Conservation (phyloP, 1,140 invertebrate species). For the Colletes latitarsis region DNA sequence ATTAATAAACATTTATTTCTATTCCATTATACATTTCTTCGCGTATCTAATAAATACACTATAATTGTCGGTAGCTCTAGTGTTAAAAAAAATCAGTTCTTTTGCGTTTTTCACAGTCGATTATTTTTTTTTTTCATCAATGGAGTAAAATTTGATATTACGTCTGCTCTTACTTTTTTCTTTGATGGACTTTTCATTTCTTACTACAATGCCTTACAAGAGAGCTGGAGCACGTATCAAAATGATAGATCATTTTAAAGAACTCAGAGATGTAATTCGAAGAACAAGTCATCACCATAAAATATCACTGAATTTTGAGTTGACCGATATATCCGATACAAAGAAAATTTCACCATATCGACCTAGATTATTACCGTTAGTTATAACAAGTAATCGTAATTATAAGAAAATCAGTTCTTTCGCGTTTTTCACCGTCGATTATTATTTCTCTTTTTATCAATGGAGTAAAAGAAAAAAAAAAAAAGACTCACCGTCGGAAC, state of each 20-base stretch:
- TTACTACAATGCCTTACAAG: conserved; percentile 82
- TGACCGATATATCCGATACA: conserved; percentile 40
- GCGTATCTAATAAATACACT: too few relatives aligned
- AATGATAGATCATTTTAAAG: conserved; percentile 67
- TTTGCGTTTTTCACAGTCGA: too few relatives aligned
- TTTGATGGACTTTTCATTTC: conserved; percentile 82
- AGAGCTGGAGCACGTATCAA: conserved; percentile 76
- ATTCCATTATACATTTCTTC: too few relatives aligned
- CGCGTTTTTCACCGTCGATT: too few relatives aligned
- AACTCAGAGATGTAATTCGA: conserved; percentile 62
- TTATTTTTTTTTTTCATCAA: too few relatives aligned
- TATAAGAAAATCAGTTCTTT: too few relatives aligned
- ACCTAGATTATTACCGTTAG: conserved; percentile 73
- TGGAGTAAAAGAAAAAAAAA: too few relatives aligned
- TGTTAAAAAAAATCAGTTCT: too few relatives aligned
- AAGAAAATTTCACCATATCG: conserved; percentile 52
- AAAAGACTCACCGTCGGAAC: background rate
- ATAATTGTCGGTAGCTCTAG: too few relatives aligned
- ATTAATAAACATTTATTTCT: too few relatives aligned
- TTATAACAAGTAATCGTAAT: conserved; percentile 33
- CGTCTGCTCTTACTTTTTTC: conserved; percentile 81
- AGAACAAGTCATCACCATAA: conserved; percentile 53
- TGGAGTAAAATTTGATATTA: conserved; percentile 79
- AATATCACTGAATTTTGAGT: conserved; percentile 70
- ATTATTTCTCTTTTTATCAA: too few relatives aligned